phyloP scores from a whole-genome alignment of 2,888 invertebrate genomes.

The Sympetrum striolatum region DNA sequence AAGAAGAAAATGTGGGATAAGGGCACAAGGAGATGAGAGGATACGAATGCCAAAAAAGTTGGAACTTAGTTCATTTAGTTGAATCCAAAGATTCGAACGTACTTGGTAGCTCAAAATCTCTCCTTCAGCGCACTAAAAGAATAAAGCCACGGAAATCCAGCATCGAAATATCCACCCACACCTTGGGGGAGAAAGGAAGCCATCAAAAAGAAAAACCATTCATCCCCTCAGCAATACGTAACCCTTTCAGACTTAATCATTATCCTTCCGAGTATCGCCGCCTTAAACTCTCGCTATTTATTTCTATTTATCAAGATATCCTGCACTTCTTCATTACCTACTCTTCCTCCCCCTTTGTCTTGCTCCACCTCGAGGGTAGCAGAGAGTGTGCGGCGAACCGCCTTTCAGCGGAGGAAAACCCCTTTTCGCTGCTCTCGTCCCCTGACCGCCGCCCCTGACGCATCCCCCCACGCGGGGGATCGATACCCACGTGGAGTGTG shows the following conservation, averaged over 20 bases:
- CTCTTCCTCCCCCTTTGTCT: neutral
- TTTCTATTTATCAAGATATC: neutral
- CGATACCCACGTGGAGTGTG: constrained; percentile 37
- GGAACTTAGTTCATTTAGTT: too few species aligned
- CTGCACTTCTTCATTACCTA: neutral
- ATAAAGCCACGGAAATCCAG: neutral
- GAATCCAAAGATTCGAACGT: too few species aligned
- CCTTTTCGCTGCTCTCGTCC: neutral
- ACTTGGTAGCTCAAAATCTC: neutral
- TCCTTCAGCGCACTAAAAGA: neutral
- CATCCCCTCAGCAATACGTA: neutral
- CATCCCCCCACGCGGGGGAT: neutral
- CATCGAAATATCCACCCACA: neutral
- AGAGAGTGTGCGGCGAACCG: neutral
- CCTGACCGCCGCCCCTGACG: neutral
- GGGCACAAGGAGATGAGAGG: too few species aligned
- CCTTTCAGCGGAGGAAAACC: neutral
- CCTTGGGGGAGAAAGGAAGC: neutral
- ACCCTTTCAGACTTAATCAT: neutral
- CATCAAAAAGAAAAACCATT: neutral
- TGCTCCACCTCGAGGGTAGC: neutral
- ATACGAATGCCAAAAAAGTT: too few species aligned
- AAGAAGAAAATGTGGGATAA: too few species aligned
- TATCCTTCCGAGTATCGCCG: neutral
- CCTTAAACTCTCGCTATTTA: neutral